Conservation (phyloP, 2,888 invertebrate species). For the Julus scanicus region DNA sequence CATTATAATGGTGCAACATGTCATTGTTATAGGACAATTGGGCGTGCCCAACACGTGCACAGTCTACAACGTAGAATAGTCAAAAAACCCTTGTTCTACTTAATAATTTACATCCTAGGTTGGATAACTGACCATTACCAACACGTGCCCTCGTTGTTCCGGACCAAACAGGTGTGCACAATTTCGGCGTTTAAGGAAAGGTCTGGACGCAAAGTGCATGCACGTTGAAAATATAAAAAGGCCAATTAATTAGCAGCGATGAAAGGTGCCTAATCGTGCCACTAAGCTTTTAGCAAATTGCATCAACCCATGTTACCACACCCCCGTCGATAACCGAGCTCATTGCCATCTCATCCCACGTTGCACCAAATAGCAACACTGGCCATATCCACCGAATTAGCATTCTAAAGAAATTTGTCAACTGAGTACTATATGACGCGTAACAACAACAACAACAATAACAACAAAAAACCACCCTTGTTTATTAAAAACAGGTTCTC, state of each 20-base stretch:
- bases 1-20: too few species aligned
- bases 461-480: not conserved
- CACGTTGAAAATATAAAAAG: not conserved
- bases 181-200: not conserved
- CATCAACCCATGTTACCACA: conserved; percentile 8
- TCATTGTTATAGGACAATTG: too few species aligned
- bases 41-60: not conserved
- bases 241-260: conserved; percentile 16
- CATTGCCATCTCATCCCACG: conserved; percentile 22
- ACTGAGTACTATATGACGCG: not conserved
- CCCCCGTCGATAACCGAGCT: conserved; percentile 24
- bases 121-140: not conserved
- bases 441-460: not conserved
- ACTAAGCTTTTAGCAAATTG: conserved; percentile 28
- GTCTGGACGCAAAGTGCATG: not conserved
- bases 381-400: conserved; percentile 14
- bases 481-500: not conserved
- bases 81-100: not conserved
- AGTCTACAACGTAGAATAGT: too few species aligned
- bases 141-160: not conserved
- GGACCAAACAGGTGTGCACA: not conserved
- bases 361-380: not conserved
- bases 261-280: conserved; percentile 15
- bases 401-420: conserved; percentile 37
- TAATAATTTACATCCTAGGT: not conserved